Conservation (phyloP, 2,888 invertebrate species). For the Rotaria macrura region DNA sequence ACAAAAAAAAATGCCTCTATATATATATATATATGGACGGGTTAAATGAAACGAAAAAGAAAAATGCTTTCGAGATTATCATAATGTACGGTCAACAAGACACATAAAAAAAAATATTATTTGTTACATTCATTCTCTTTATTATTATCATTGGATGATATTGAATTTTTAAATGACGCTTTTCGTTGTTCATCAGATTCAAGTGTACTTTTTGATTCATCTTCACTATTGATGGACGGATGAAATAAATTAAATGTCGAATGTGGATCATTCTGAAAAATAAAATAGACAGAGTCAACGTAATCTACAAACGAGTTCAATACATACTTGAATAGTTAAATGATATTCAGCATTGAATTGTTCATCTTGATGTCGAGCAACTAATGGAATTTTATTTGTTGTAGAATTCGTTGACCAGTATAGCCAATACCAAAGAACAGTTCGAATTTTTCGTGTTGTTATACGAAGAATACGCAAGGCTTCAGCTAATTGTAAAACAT, state of each 20-base stretch:
- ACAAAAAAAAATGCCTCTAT: no score
- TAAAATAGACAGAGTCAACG: no score
- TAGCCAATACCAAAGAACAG: slow-evolving; percentile 9
- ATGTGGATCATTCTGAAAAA: neutral
- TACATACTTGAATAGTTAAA: neutral
- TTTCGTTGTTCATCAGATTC: neutral
- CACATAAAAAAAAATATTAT: neutral
- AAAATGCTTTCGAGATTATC: neutral
- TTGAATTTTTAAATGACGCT: neutral
- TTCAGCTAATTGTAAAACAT: slow-evolving; percentile 11
- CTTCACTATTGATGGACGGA: neutral
- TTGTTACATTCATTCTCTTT: slow-evolving; percentile 16
- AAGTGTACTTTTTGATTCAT: neutral
- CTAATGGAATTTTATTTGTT: neutral
- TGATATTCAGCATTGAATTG: neutral
- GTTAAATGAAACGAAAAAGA: neutral
- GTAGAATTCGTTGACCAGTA: slow-evolving; percentile 11
- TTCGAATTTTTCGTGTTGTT: slow-evolving; percentile 10
- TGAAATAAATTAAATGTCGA: neutral
- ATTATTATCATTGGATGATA: slow-evolving; percentile 1
- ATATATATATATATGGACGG: neutral
- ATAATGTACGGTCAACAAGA: neutral
- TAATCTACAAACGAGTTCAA: no score
- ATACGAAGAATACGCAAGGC: neutral
- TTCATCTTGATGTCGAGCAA: slow-evolving; percentile 16